Evolutionary conservation across 1,140 invertebrate genomes (phyloP), one percentile per base, ranked within the genome.

Genomic region (Dolichoris vasculosae): DNA sequence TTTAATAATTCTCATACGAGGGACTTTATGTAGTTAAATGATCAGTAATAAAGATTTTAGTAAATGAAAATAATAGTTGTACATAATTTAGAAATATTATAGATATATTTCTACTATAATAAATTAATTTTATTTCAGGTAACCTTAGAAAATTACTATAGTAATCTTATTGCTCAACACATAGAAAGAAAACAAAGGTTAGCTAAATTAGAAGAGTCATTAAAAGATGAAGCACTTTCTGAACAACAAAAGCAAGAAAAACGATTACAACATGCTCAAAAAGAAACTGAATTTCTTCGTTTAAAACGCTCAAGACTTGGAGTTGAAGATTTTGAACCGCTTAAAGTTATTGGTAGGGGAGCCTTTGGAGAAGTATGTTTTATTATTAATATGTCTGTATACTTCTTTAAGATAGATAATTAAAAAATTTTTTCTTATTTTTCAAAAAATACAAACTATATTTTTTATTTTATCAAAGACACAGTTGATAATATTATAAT

Each of bases 101-200:
- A n/a, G n/a, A n/a, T n/a, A n/a, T n/a, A n/a, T n/a, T n/a, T n/a
- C n/a, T n/a, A n/a, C n/a, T n/a, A n/a, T n/a, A n/a, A n/a, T n/a
- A 75, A 75, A 43, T 48, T 48, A 23, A 2, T 46, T 75, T 75
- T 63, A 64, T 64, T 79, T 86, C 92, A 92, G 78, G 93, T 99
- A 88, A 99, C 98, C 80, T 94, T 99, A 90, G 99, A 99, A 94
- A 99, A 99, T 94, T 99, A 99, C 94, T 99, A 99, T 94, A 98
- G 97, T 91, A 99, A 99, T 94, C 96, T 99, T 90, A 97, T 99
- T 92, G 96, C 97, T 90, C 99, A 99, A 92, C 98, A 99, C 94
- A 96, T 98, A 89, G 99, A 99, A 94, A 95, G 99, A 89, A 98
- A 99, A 93, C 98, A 98, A 90, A 97, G 98, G 92, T 95, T 98